Evolutionary conservation across 2,888 invertebrate genomes (phyloP).

Genomic region (Nymphalis c-album): DNA sequence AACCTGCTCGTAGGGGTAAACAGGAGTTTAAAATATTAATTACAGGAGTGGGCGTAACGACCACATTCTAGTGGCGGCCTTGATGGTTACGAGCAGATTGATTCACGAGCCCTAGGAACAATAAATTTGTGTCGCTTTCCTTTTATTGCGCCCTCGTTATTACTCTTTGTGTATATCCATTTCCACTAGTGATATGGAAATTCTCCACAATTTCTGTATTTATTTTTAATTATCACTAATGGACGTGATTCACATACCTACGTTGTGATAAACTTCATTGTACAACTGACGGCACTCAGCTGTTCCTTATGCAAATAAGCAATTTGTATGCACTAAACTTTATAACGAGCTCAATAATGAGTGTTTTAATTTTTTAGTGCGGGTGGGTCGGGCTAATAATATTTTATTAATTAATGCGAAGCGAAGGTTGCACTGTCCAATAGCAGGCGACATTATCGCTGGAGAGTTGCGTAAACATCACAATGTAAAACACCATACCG

Average conservation of each 20-base stretch:
- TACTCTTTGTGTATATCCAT: conserved; percentile 25
- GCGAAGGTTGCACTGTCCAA: conserved; percentile 64
- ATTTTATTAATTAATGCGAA: conserved; percentile 76
- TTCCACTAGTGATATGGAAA: conserved; percentile 23
- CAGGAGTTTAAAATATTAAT: conserved; percentile 14
- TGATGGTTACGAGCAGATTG: conserved; percentile 56
- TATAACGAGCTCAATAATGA: conserved; percentile 69
- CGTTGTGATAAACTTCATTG: conserved; percentile 37
- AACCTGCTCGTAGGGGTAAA: neutral
- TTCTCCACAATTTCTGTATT: conserved; percentile 20
- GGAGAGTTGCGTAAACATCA: conserved; percentile 78
- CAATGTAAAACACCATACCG: conserved; percentile 78
- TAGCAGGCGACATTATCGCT: conserved; percentile 72
- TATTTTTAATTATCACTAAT: conserved; percentile 35
- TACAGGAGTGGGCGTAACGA: conserved; percentile 17
- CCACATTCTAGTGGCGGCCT: conserved; percentile 40
- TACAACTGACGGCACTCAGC: conserved; percentile 46
- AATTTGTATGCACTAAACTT: conserved; percentile 70
- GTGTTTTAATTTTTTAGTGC: conserved; percentile 75
- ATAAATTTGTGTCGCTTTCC: conserved; percentile 53
- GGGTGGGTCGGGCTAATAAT: conserved; percentile 68
- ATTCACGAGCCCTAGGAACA: conserved; percentile 57
- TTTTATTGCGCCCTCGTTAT: conserved; percentile 55
- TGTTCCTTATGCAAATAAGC: conserved; percentile 66
- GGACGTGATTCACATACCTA: conserved; percentile 25